phyloP scores from a whole-genome alignment of 2,888 invertebrate species.

The Keiferia lycopersicella region DNA sequence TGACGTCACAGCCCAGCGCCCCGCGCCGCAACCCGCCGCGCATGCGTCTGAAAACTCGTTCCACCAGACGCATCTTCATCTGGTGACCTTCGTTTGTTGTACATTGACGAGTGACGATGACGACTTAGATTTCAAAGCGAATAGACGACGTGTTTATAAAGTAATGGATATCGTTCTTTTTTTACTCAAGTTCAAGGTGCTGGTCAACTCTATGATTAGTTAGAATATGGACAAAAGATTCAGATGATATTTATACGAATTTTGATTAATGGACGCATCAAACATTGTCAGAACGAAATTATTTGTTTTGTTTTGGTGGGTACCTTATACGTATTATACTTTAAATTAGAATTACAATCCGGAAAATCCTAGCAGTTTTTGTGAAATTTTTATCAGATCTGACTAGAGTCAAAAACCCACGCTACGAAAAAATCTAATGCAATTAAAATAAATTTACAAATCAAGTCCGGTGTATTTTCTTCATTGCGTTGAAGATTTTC shows the following conservation, averaged over 20 bases:
- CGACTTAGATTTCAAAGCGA: conserved; percentile 18
- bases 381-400: neutral
- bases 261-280: conserved; percentile 2
- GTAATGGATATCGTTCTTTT: conserved; percentile 7
- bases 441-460: neutral
- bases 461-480: neutral
- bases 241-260: neutral
- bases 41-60: conserved; percentile 54
- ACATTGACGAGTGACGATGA: conserved; percentile 44
- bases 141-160: too few species aligned
- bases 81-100: conserved; percentile 56
- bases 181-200: conserved; percentile 14
- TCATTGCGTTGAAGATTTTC: too few species aligned
- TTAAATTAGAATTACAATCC: neutral
- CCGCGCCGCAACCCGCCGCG: conserved; percentile 32
- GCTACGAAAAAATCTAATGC: neutral
- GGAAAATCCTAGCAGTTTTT: neutral
- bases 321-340: neutral
- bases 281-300: neutral
- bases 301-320: neutral
- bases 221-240: conserved; percentile 5
- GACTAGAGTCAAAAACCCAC: neutral
- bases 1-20: conserved; percentile 58
- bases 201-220: conserved; percentile 5
- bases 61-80: conserved; percentile 59